Conservation (phyloP, 1,140 invertebrate species). For the Chionoecetes opilio region DNA sequence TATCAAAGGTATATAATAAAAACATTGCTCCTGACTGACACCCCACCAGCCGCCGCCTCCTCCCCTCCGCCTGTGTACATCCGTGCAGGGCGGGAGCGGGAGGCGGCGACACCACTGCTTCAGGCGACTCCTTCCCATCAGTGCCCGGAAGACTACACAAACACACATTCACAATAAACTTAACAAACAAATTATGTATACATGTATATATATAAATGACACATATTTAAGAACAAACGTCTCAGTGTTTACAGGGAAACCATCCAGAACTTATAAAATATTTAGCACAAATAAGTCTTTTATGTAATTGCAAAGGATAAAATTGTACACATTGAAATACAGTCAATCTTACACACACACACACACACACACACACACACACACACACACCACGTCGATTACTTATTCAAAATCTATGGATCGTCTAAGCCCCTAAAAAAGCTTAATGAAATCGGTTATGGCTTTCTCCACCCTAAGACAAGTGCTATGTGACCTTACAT, state of each 20-base stretch:
- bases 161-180: background rate
- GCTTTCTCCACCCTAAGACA: background rate
- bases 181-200: background rate
- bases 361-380: background rate
- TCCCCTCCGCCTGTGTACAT: background rate
- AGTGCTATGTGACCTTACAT: background rate
- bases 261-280: background rate
- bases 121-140: background rate
- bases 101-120: background rate
- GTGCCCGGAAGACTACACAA: background rate
- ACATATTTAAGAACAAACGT: background rate
- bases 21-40: background rate
- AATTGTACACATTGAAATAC: background rate
- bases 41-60: no score
- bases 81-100: background rate
- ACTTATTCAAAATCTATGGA: background rate
- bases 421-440: background rate
- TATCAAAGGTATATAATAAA: no score
- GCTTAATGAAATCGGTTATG: constrained; percentile 29
- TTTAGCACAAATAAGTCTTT: constrained; percentile 30
- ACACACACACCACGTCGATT: background rate
- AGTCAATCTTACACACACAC: background rate
- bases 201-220: no score
- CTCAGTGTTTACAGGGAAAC: background rate
- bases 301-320: constrained; percentile 15